Conservation (phyloP, 2,797 vertebrate species). For the Mionectes olivaceus region DNA sequence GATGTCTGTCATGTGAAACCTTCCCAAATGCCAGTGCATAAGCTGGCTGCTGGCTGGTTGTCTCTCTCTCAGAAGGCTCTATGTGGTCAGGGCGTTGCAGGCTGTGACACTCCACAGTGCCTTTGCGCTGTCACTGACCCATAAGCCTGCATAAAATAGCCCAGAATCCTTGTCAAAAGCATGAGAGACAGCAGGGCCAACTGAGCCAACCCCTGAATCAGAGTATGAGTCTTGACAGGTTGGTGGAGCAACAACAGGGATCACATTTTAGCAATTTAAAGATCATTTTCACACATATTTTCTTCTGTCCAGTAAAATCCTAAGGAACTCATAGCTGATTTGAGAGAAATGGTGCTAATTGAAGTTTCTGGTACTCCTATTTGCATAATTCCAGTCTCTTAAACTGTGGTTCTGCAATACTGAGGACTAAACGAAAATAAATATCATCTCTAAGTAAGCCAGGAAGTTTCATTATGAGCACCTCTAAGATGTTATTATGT, state of each 20-base stretch:
- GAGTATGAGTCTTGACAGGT: not conserved
- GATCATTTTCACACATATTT: not conserved
- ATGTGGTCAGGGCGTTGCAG: rapidly evolving
- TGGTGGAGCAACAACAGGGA: not conserved
- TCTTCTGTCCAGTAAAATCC: not conserved
- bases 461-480: not conserved
- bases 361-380: not conserved
- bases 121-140: not conserved
- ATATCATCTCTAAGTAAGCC: not conserved
- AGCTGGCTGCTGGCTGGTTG: not conserved
- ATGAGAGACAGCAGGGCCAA: not conserved
- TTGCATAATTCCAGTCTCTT: not conserved
- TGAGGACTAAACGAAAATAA: not conserved
- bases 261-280: not conserved
- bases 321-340: not conserved
- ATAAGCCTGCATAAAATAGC: not conserved
- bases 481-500: not conserved
- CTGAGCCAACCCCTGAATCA: not conserved
- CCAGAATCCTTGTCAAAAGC: not conserved
- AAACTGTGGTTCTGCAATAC: not conserved
- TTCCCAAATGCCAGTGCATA: not conserved
- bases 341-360: not conserved
- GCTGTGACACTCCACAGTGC: rapidly evolving
- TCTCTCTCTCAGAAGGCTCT: rapidly evolving
- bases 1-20: not conserved